These are phyloP conservation scores for Pterophyllum scalare DNA, from an alignment of 2,113 vertebrate species.

Conservation along the genomic window DNA sequence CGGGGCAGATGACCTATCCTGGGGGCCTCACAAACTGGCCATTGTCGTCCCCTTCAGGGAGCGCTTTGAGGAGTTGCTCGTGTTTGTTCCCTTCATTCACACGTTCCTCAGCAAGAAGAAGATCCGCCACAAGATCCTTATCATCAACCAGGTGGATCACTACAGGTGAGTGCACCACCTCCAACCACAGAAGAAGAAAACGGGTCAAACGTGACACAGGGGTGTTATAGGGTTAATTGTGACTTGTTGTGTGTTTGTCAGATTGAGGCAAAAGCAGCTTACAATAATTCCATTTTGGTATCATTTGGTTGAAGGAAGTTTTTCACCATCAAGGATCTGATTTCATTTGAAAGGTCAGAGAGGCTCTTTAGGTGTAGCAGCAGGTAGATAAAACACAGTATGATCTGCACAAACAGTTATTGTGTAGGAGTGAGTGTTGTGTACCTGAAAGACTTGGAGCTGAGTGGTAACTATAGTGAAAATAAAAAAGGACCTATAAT, in stretches of 20 bases:
- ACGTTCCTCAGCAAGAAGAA: constrained; percentile 90
- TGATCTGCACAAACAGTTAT: neutral
- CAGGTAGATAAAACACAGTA: neutral
- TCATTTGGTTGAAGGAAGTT: neutral
- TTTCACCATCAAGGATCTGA: neutral
- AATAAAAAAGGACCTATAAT: neutral
- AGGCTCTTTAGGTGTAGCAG: neutral
- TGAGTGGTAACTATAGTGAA: neutral
- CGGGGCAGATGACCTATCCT: constrained; percentile 81
- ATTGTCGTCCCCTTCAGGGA: constrained; percentile 94
- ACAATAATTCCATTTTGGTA: neutral
- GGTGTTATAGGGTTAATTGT: too few species aligned
- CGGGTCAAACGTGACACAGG: neutral
- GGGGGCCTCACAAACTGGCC: constrained; percentile 93
- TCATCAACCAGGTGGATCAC: constrained; percentile 96
- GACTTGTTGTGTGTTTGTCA: too few species aligned
- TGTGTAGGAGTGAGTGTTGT: neutral
- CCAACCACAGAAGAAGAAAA: neutral
- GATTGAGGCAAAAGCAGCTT: too few species aligned
- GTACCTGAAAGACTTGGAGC: neutral
- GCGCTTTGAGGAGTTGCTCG: constrained; percentile 94
- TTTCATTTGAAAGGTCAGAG: neutral
- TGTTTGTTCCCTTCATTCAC: constrained; percentile 95
- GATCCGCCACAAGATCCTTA: constrained; percentile 90
- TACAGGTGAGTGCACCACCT: constrained; percentile 84